Conservation (phyloP, 2,888 invertebrate species). For the Xanthorhoe spadicearia region DNA sequence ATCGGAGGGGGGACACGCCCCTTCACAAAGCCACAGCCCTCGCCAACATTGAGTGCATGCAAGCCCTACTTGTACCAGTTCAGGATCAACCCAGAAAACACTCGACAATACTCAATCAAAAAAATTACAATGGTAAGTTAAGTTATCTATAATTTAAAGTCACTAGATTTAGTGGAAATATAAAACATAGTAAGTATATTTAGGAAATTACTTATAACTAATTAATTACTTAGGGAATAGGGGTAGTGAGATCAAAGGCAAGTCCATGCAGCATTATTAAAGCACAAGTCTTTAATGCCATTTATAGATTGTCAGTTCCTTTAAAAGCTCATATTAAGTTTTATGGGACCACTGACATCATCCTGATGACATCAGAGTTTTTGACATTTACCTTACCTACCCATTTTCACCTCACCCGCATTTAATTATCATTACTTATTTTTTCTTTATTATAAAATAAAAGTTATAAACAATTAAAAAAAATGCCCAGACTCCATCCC, state of each 20-base stretch:
- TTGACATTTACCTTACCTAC: constrained; percentile 34
- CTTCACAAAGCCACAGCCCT: constrained; percentile 92
- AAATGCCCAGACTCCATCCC: constrained; percentile 2
- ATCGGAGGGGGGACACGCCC: constrained; percentile 93
- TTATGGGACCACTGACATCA: constrained; percentile 46
- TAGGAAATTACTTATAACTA: too few relatives aligned
- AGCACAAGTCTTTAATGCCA: background rate
- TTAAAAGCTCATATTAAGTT: constrained; percentile 17
- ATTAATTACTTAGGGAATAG: background rate
- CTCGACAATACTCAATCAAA: constrained; percentile 88
- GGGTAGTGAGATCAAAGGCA: background rate
- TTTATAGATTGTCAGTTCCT: constrained; percentile 16
- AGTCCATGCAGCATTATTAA: background rate
- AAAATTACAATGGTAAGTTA: constrained; percentile 94
- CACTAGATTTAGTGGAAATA: background rate
- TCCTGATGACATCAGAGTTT: constrained; percentile 44
- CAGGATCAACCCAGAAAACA: constrained; percentile 66
- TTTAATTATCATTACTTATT: background rate
- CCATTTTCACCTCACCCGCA: constrained; percentile 43
- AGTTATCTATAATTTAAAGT: constrained; percentile 6
- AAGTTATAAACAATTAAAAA: constrained; percentile 1
- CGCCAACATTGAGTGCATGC: constrained; percentile 89
- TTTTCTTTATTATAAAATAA: background rate
- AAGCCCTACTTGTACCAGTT: constrained; percentile 88
- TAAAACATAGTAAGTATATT: too few relatives aligned